These are phyloP conservation scores for Paraescarpia echinospica DNA, from an alignment of 1,140 invertebrate species.

Conservation along the genomic window DNA sequence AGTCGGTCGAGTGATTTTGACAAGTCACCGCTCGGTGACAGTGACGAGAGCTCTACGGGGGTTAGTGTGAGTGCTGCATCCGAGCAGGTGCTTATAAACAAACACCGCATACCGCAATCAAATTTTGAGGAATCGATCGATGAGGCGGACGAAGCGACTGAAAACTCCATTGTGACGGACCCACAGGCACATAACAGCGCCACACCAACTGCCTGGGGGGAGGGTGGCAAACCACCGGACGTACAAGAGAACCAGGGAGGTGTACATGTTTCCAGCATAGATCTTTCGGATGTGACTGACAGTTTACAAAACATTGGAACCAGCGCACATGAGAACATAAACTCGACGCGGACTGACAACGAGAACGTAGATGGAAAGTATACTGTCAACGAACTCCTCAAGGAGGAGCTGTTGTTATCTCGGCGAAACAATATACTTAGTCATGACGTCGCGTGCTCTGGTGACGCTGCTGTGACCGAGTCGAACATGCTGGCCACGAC, in stretches of 20 bases:
- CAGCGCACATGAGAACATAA: not conserved
- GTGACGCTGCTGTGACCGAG: not conserved
- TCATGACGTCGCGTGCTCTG: not conserved
- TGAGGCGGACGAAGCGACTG: not conserved
- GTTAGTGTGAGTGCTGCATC: not conserved
- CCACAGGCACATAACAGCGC: not conserved
- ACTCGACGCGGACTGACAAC: not conserved
- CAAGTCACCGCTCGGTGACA: not conserved
- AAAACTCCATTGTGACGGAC: not conserved
- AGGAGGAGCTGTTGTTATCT: not conserved
- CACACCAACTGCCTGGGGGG: not conserved
- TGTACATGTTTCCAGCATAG: not conserved
- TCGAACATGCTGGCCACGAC: not conserved
- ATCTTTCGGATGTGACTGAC: not conserved
- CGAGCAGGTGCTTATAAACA: not conserved
- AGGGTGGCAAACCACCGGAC: not conserved
- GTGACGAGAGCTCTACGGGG: not conserved
- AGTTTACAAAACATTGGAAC: not conserved
- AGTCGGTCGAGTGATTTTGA: not conserved
- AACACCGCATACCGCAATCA: not conserved
- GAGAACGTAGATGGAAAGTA: not conserved
- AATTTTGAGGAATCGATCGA: not conserved
- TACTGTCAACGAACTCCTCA: not conserved
- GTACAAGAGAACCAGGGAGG: not conserved
- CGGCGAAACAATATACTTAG: not conserved